Evolutionary conservation across 2,797 vertebrate genomes (phyloP).

Genomic region (Microhierax caerulescens): DNA sequence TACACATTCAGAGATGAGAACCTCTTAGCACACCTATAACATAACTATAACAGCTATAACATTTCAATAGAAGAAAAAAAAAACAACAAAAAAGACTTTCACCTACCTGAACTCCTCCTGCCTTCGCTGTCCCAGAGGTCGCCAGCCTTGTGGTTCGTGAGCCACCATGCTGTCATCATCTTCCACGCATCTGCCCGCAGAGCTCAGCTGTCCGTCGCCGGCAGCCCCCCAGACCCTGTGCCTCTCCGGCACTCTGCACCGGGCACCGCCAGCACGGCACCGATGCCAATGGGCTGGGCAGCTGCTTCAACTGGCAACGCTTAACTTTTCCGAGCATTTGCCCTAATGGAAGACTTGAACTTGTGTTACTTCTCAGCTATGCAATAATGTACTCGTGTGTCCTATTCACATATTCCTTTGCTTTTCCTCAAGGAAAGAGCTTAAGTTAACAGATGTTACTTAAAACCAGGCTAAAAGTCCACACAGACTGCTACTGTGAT

Average conservation of each 20-base stretch:
- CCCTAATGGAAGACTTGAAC: fast-evolving
- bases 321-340: fast-evolving
- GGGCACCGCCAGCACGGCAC: fast-evolving
- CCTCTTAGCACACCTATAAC: not conserved
- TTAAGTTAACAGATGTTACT: too few species aligned
- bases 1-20: not conserved
- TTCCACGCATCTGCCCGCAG: fast-evolving
- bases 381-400: fast-evolving
- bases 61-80: not conserved
- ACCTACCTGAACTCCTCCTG: not conserved
- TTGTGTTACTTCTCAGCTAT: not conserved
- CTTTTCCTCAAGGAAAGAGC: not conserved
- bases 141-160: not conserved
- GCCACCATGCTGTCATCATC: fast-evolving
- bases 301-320: not conserved
- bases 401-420: fast-evolving
- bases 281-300: fast-evolving
- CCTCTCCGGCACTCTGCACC: not conserved
- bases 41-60: too few species aligned
- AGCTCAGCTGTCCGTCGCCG: not conserved
- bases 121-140: not conserved
- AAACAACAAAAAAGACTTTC: not conserved
- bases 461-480: not conserved
- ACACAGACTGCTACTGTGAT: fast-evolving
- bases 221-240: not conserved